Evolutionary conservation across 2,888 invertebrate species (phyloP).

Genomic region (Clistopyga incitator): DNA sequence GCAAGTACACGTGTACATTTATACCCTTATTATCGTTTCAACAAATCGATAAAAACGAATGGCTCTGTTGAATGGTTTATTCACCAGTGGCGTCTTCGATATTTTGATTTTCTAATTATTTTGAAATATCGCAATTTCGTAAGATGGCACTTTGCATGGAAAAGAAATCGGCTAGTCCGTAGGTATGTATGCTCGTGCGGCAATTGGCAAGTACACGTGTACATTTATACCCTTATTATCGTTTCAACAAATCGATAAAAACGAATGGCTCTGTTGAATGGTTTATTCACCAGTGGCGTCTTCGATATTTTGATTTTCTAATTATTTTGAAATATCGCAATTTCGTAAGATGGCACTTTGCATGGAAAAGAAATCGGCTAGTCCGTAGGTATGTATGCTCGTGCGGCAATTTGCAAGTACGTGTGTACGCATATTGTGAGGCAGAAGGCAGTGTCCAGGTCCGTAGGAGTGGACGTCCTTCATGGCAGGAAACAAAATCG

Average conservation of each 20-base stretch:
- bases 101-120: no score
- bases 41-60: no score
- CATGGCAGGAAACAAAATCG: slow-evolving; percentile 67
- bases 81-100: no score
- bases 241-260: no score
- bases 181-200: neutral
- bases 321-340: no score
- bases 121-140: neutral
- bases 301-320: no score
- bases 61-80: no score
- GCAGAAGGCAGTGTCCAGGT: slow-evolving; percentile 44
- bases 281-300: no score
- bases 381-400: neutral
- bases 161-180: neutral
- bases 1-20: no score
- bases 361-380: slow-evolving; percentile 1
- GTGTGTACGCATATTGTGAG: neutral
- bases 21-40: no score
- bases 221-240: neutral
- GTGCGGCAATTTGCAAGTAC: slow-evolving; percentile 39
- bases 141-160: neutral
- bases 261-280: no score
- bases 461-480: slow-evolving; percentile 69
- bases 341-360: neutral
- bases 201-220: slow-evolving; percentile 34